Conservation (phyloP, 2,797 vertebrate genomes). For the Chaetophractus vellerosus region DNA sequence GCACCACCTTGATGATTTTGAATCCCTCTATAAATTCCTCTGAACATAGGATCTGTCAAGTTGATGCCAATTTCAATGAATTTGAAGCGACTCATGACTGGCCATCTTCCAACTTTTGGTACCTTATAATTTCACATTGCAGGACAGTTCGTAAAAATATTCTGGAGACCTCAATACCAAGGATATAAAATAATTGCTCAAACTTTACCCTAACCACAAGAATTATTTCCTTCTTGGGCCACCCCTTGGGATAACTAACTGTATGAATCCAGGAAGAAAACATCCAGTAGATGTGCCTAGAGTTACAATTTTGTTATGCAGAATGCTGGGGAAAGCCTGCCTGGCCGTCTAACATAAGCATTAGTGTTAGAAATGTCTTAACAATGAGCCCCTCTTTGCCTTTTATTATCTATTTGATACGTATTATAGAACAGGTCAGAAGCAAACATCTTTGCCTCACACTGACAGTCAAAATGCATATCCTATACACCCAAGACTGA, state of each 20-base stretch:
- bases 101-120: background rate
- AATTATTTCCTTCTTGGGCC: background rate
- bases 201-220: background rate
- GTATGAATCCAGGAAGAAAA: background rate
- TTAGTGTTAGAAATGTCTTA: background rate
- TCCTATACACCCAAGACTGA: background rate
- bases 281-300: background rate
- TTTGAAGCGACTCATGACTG: no score
- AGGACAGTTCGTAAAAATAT: background rate
- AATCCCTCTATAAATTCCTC: no score
- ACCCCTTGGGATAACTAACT: background rate
- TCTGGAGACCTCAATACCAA: slow-evolving; percentile 42
- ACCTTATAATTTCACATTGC: background rate
- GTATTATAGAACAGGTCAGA: slow-evolving; percentile 31
- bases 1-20: no score
- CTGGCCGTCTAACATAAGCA: background rate
- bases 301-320: background rate
- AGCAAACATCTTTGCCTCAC: background rate
- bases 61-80: no score
- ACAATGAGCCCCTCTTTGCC: background rate
- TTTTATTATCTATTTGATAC: background rate
- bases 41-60: no score
- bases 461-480: background rate
- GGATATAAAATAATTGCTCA: background rate
- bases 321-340: background rate